A percentile compares a stretch with the other conserved stretches of the same genome.
Conservation (phyloP, 2,113 vertebrate species). For the Mormyrus lacerda region DNA sequence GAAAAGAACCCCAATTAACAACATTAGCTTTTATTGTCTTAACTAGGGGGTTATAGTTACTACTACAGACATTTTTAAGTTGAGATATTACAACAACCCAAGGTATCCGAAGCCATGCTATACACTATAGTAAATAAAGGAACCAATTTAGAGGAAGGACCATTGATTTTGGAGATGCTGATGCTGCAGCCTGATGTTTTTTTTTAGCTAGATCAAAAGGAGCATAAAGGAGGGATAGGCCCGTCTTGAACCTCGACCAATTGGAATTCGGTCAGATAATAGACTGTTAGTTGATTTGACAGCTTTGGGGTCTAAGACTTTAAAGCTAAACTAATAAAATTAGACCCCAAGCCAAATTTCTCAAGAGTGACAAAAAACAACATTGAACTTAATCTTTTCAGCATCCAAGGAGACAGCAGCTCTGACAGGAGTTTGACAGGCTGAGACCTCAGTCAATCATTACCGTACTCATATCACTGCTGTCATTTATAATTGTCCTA, state of each 20-base stretch:
- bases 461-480: background rate
- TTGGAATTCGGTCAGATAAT: background rate
- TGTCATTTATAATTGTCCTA: conserved; percentile 4
- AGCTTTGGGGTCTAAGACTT: background rate
- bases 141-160: background rate
- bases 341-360: background rate
- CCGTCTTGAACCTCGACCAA: background rate
- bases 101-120: background rate
- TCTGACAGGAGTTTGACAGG: background rate
- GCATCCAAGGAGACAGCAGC: background rate
- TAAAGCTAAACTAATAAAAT: background rate
- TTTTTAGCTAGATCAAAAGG: background rate
- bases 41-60: background rate
- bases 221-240: background rate
- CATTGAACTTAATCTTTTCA: background rate
- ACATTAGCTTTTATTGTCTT: background rate
- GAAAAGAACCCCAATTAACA: background rate
- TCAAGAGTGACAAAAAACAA: background rate
- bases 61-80: background rate
- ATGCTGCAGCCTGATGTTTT: background rate
- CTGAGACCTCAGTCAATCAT: background rate
- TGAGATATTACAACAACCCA: background rate
- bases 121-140: background rate
- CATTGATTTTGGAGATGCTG: background rate
- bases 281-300: background rate